Evolutionary conservation across 2,113 vertebrate genomes (phyloP).

Genomic region (Calidris pugnax): DNA sequence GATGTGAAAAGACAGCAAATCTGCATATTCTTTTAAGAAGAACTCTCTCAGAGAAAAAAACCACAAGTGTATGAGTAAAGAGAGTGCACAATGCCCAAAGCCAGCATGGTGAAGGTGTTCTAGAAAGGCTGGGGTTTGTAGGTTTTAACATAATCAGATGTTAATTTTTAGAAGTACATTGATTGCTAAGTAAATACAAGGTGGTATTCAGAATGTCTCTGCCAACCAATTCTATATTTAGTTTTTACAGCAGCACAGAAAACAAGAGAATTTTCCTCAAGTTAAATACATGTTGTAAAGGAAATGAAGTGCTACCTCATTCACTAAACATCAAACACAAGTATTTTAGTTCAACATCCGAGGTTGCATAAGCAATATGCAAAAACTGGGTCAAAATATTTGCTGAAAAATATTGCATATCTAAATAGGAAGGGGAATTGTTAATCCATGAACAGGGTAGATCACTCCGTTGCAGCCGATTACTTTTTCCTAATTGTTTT

Average conservation of each 20-base stretch:
- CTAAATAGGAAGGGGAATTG: conserved; percentile 17
- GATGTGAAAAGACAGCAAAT: neutral
- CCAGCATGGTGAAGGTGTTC: neutral
- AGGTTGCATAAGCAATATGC: neutral
- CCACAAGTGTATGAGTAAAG: neutral
- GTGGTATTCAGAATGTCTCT: neutral
- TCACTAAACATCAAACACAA: neutral
- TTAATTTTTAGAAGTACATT: neutral
- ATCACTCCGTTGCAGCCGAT: neutral
- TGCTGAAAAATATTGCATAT: neutral
- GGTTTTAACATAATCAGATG: neutral
- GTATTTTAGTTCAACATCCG: neutral
- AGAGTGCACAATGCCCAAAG: no score
- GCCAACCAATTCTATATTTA: neutral
- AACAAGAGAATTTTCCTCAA: neutral
- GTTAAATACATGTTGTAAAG: neutral
- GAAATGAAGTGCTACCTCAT: neutral
- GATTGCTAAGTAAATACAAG: neutral
- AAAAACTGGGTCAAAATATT: conserved; percentile 50
- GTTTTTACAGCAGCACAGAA: neutral
- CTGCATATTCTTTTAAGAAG: neutral
- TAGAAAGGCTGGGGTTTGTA: neutral
- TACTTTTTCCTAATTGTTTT: neutral
- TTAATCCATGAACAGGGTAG: neutral
- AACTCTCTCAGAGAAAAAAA: neutral